Conservation (phyloP, 2,797 vertebrate genomes). For the Discoglossus pictus region DNA sequence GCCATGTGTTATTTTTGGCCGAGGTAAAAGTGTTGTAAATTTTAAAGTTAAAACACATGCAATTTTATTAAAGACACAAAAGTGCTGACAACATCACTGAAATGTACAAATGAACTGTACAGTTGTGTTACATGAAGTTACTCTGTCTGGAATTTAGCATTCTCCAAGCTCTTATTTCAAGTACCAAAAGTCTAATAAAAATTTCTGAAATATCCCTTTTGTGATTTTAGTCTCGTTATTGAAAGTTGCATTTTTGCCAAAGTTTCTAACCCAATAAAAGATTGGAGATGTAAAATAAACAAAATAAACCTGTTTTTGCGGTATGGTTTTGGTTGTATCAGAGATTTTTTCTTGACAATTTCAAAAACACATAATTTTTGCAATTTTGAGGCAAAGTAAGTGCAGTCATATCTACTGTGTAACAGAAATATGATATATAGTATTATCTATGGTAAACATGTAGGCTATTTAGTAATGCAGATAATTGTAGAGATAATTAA, state of each 20-base stretch:
- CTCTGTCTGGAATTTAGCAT: conserved; percentile 45
- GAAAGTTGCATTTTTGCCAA: conserved; percentile 24
- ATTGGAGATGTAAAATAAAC: conserved; percentile 37
- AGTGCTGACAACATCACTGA: conserved; percentile 75
- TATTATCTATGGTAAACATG: too few species aligned
- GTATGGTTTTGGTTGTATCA: conserved; percentile 6
- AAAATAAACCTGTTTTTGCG: conserved; percentile 28
- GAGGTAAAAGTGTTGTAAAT: conserved; percentile 73
- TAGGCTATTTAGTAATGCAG: too few species aligned
- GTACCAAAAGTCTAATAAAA: conserved; percentile 38
- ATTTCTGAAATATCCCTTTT: conserved; percentile 29
- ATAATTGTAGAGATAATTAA: too few species aligned
- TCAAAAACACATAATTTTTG: conserved; percentile 23
- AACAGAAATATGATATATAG: too few species aligned
- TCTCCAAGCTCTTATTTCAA: conserved; percentile 57
- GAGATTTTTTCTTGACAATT: conserved; percentile 28
- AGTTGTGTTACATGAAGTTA: conserved; percentile 69
- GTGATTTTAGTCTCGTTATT: conserved; percentile 23
- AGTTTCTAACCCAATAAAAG: conserved; percentile 36
- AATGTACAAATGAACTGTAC: conserved; percentile 68
- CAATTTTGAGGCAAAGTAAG: conserved; percentile 6
- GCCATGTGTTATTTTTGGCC: conserved; percentile 74
- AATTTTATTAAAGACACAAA: conserved; percentile 76
- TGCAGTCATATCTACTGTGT: conserved; percentile 22
- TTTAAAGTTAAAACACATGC: conserved; percentile 87